Conservation (phyloP, 2,797 vertebrate genomes). For the Parotocinclus haroldoi region DNA sequence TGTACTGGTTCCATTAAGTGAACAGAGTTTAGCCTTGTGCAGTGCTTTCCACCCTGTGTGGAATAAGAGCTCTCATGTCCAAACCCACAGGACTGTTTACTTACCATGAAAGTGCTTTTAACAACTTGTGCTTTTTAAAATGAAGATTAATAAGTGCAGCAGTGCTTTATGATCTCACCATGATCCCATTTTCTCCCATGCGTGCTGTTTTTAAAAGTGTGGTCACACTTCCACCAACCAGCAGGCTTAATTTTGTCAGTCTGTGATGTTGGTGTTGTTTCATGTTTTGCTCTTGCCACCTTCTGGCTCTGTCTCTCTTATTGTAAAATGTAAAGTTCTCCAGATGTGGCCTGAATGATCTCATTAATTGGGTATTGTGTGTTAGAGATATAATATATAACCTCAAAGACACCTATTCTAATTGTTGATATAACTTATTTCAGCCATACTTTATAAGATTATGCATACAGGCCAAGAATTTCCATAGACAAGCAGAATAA, state of each 20-base stretch:
- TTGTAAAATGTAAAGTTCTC: conserved; percentile 41
- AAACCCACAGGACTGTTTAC: conserved; percentile 25
- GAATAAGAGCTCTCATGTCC: conserved; percentile 18
- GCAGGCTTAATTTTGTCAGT: conserved; percentile 20
- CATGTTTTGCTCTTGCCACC: conserved; percentile 31
- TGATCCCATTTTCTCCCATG: conserved; percentile 38
- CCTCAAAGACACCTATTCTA: no score
- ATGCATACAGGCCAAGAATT: not conserved
- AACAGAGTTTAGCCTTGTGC: conserved; percentile 8
- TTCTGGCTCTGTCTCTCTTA: conserved; percentile 19
- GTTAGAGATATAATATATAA: no score
- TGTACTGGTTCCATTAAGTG: conserved; percentile 37
- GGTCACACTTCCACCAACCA: conserved; percentile 37
- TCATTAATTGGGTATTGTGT: conserved; percentile 24
- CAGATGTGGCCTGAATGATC: conserved; percentile 41
- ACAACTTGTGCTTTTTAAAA: conserved; percentile 33
- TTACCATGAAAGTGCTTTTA: conserved; percentile 24
- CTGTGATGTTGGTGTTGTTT: conserved; percentile 32
- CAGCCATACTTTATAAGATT: no score
- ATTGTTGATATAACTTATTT: no score
- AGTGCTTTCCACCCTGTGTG: conserved; percentile 4
- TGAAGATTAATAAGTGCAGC: conserved; percentile 37
- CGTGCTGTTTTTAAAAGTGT: conserved; percentile 27
- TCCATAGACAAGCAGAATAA: not conserved
- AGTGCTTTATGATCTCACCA: conserved; percentile 37